Conservation (phyloP, 2,888 invertebrate genomes). For the Encarsia formosa region DNA sequence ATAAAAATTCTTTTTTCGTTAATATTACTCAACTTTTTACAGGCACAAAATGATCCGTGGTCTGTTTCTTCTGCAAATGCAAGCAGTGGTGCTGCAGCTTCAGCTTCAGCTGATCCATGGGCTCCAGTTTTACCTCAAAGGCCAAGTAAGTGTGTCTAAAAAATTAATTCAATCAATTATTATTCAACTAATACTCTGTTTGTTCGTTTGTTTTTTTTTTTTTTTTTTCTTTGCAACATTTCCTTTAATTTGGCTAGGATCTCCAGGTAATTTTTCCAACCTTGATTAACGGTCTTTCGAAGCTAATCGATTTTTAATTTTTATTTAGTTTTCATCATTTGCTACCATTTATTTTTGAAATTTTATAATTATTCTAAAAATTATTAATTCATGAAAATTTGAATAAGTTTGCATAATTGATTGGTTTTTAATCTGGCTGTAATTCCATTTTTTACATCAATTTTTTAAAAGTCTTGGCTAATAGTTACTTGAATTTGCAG, state of each 20-base stretch:
- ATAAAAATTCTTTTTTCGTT: no score
- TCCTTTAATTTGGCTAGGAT: conserved; percentile 30
- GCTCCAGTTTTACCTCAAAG: conserved; percentile 52
- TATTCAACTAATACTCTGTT: conserved; percentile 8
- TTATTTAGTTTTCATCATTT: no score
- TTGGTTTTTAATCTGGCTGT: not conserved
- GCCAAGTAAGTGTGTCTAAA: conserved; percentile 38
- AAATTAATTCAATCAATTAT: not conserved
- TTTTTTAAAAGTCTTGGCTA: not conserved
- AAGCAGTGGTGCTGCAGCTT: conserved; percentile 30
- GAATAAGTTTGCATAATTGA: not conserved
- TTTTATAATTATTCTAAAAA: not conserved
- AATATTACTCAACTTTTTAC: no score
- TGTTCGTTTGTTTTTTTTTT: conserved; percentile 7
- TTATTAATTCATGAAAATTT: not conserved
- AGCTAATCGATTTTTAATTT: no score
- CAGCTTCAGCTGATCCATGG: conserved; percentile 59
- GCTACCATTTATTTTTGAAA: no score
- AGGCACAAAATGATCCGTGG: conserved; percentile 27
- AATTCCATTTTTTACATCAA: not conserved
- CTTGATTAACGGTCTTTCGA: conserved; percentile 5
- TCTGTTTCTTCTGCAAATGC: conserved; percentile 38
- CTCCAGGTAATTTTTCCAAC: conserved; percentile 35
- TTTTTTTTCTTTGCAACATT: conserved; percentile 30
- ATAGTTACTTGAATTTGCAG: conserved; percentile 34